These are phyloP conservation scores for Tyria jacobaeae DNA, from an alignment of 2,888 invertebrate genomes.

Conservation along the genomic window DNA sequence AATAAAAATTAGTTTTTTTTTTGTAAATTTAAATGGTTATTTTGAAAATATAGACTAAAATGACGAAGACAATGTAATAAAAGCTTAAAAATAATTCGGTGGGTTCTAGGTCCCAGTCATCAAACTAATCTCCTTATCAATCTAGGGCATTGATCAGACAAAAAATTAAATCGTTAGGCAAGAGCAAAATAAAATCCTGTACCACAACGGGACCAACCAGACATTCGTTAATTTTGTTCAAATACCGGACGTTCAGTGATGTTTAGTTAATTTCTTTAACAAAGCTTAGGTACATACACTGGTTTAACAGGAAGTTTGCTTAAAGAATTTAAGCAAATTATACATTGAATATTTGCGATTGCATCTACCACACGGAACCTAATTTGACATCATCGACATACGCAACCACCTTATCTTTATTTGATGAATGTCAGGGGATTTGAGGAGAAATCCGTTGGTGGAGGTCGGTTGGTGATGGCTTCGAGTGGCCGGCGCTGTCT, in stretches of 20 bases:
- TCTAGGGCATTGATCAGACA: too few species aligned
- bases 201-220: background rate
- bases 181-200: too few species aligned
- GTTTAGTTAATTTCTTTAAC: background rate
- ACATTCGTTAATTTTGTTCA: background rate
- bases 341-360: slow-evolving; percentile 8
- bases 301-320: background rate
- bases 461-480: slow-evolving; percentile 72
- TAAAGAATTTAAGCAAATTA: too few species aligned
- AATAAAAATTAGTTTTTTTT: too few species aligned
- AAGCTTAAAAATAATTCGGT: too few species aligned
- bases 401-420: slow-evolving; percentile 53
- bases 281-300: background rate
- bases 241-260: background rate
- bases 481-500: slow-evolving; percentile 46
- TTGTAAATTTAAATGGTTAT: too few species aligned
- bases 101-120: too few species aligned
- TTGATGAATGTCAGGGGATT: slow-evolving; percentile 66
- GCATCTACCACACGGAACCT: slow-evolving; percentile 34
- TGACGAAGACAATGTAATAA: too few species aligned
- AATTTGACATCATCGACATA: slow-evolving; percentile 39
- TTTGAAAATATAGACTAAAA: too few species aligned
- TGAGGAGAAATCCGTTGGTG: slow-evolving; percentile 78
- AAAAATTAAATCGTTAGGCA: too few species aligned
- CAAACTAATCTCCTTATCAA: too few species aligned